Evolutionary conservation across 2,888 invertebrate genomes (phyloP).

Genomic region (Drosophila koepferae): DNA sequence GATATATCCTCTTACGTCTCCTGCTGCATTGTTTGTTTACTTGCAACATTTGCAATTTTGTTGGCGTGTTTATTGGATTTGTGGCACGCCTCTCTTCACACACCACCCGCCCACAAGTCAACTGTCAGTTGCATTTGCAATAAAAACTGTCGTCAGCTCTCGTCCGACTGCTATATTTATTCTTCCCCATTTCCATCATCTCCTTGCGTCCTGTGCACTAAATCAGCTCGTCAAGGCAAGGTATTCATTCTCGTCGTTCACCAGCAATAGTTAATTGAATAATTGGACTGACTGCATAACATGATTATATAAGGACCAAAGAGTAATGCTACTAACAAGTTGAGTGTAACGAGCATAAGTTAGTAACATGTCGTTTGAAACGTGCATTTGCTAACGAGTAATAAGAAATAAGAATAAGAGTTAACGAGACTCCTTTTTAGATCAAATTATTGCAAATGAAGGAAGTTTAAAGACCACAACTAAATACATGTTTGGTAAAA

Average conservation of each 20-base stretch:
- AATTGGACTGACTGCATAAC: constrained; percentile 9
- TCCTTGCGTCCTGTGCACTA: constrained; percentile 7
- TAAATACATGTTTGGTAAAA: background rate
- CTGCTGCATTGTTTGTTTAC: constrained; percentile 10
- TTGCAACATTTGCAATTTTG: constrained; percentile 38
- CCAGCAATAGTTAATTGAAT: constrained; percentile 9
- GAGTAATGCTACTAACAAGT: background rate
- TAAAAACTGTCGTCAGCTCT: constrained; percentile 23
- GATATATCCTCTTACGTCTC: background rate
- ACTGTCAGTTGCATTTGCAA: constrained; percentile 21
- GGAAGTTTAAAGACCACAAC: background rate
- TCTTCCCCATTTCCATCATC: background rate
- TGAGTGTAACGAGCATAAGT: background rate
- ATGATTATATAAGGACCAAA: background rate
- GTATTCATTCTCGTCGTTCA: background rate
- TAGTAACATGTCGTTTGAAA: background rate
- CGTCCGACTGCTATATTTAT: constrained; percentile 11
- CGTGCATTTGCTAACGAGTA: background rate
- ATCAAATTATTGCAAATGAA: background rate
- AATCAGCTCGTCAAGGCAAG: background rate
- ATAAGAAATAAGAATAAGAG: background rate
- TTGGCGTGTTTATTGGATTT: constrained; percentile 59
- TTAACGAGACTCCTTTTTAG: background rate
- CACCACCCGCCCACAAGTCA: constrained; percentile 24
- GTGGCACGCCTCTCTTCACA: constrained; percentile 14